phyloP scores from a whole-genome alignment of 37 sponge, comb jelly and placozoan species.

The Haliclona indistincta region DNA sequence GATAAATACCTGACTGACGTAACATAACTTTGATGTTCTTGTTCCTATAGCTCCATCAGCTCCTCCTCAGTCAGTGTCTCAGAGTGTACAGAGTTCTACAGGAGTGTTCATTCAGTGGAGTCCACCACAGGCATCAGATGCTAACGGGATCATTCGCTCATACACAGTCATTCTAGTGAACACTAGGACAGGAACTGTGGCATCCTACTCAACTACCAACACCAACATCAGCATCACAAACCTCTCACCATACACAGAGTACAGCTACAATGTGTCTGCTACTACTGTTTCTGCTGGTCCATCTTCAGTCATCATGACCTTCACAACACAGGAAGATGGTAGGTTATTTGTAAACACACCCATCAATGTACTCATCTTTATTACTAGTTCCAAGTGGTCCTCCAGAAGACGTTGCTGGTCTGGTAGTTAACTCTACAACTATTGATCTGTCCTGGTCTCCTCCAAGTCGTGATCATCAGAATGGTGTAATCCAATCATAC shows the following conservation, averaged over 20 bases:
- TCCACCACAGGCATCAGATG: not conserved
- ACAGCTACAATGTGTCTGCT: conserved; percentile 21
- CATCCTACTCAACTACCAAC: not conserved
- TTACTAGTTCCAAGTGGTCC: conserved; percentile 14
- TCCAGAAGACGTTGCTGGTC: conserved; percentile 5
- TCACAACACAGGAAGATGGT: conserved; percentile 36
- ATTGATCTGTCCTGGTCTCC: conserved; percentile 11
- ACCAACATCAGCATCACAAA: not conserved
- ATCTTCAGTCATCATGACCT: not conserved
- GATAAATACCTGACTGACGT: not conserved
- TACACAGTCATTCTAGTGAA: not conserved
- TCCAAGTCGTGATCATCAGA: not conserved
- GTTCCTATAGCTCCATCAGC: not conserved
- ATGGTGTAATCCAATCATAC: conserved; percentile 24
- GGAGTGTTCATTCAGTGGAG: not conserved
- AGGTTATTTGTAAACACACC: not conserved
- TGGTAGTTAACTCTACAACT: not conserved
- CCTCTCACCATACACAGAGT: conserved; percentile 6
- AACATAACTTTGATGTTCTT: not conserved
- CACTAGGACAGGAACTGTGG: not conserved
- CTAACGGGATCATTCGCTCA: conserved; percentile 15
- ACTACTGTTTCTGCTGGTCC: conserved; percentile 30
- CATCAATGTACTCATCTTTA: not conserved
- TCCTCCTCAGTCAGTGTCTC: not conserved
- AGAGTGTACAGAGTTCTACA: not conserved